phyloP scores from a whole-genome alignment of 2,888 invertebrate genomes.

The Idaea dimidiata region DNA sequence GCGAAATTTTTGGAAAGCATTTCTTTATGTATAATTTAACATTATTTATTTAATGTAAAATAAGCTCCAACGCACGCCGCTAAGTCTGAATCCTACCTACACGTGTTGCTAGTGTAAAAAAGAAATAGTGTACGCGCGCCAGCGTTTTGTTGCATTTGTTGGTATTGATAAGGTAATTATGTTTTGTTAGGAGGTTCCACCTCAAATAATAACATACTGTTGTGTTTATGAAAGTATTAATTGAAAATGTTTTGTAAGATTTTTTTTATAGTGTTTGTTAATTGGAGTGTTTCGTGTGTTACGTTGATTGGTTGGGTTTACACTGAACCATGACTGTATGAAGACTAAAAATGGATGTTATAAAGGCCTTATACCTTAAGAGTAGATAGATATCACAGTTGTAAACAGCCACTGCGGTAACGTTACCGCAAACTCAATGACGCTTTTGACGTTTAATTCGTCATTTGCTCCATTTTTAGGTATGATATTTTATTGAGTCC shows the following conservation, averaged over 20 bases:
- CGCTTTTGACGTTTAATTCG: too few species aligned
- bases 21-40: too few species aligned
- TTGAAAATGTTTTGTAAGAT: conserved; percentile 28
- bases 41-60: too few species aligned
- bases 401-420: too few species aligned
- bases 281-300: conserved; percentile 22
- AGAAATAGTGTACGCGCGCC: not conserved
- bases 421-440: too few species aligned
- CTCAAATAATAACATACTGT: conserved; percentile 5
- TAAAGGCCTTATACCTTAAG: too few species aligned
- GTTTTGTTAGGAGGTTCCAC: not conserved
- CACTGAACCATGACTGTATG: not conserved
- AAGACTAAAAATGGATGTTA: too few species aligned
- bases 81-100: not conserved
- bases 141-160: not conserved
- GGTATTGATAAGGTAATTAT: conserved; percentile 2
- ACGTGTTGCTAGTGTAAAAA: not conserved
- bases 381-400: too few species aligned
- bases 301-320: conserved; percentile 10
- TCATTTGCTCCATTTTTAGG: too few species aligned
- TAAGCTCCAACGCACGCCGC: not conserved
- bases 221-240: conserved; percentile 11
- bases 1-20: too few species aligned
- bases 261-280: conserved; percentile 23
- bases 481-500: too few species aligned